Evolutionary conservation across 2,113 vertebrate genomes (phyloP).

Genomic region (Heterotis niloticus): DNA sequence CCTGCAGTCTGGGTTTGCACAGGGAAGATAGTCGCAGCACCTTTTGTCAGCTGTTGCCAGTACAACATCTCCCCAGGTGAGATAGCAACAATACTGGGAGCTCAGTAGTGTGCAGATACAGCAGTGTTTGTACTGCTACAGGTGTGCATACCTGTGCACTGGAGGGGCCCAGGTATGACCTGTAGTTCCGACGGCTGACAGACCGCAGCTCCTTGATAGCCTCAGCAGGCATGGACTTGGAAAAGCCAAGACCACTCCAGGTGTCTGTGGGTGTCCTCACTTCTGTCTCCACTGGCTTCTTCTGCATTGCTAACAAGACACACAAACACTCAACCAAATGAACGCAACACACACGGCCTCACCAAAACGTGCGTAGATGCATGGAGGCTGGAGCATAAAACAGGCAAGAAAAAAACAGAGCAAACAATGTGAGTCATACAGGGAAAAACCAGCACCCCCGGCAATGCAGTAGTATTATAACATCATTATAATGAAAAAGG

Average conservation of each 20-base stretch:
- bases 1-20: background rate
- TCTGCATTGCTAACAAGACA: constrained; percentile 65
- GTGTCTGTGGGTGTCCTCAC: constrained; percentile 71
- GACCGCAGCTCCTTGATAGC: constrained; percentile 67
- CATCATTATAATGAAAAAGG: constrained; percentile 22
- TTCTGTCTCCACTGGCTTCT: constrained; percentile 68
- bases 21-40: background rate
- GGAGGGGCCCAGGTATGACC: constrained; percentile 58
- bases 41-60: background rate
- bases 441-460: background rate
- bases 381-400: background rate
- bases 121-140: too few relatives aligned
- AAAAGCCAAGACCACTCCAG: constrained; percentile 74
- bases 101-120: too few relatives aligned
- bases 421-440: background rate
- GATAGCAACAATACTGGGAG: too few relatives aligned
- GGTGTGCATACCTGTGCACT: constrained; percentile 49
- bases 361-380: constrained; percentile 11
- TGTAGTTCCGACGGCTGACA: constrained; percentile 66
- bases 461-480: background rate
- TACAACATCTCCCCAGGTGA: background rate
- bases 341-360: constrained; percentile 21
- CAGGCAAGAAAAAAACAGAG: background rate
- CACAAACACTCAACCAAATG: constrained; percentile 18
- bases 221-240: constrained; percentile 73